phyloP scores from a whole-genome alignment of 2,888 invertebrate species.

The Caenorhabditis macrosperma region DNA sequence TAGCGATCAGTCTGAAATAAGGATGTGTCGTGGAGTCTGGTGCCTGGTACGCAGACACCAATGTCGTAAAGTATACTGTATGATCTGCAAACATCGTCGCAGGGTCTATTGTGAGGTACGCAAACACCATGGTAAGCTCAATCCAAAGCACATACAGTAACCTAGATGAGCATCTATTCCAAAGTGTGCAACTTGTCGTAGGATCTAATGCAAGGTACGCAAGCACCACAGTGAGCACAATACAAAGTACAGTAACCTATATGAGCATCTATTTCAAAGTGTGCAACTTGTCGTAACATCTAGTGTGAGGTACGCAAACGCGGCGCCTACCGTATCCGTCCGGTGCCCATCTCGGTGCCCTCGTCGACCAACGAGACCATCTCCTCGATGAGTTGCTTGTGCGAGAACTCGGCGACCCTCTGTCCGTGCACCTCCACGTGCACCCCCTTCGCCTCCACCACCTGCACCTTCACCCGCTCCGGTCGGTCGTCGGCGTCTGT shows the following conservation, averaged over 20 bases:
- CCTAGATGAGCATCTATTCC: too few relatives aligned
- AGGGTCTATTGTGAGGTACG: too few relatives aligned
- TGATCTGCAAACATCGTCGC: background rate
- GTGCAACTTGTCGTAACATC: too few relatives aligned
- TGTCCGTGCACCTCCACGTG: slow-evolving; percentile 72
- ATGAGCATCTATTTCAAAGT: too few relatives aligned
- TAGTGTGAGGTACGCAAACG: background rate
- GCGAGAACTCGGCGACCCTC: slow-evolving; percentile 72
- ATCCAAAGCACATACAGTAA: too few relatives aligned
- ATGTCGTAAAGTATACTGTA: background rate
- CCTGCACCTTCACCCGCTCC: slow-evolving; percentile 70
- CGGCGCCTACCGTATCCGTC: slow-evolving; percentile 49
- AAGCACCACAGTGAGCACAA: too few relatives aligned
- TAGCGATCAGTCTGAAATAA: slow-evolving; percentile 63
- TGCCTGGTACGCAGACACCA: background rate
- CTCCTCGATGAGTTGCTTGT: slow-evolving; percentile 71
- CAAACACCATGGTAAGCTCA: too few relatives aligned
- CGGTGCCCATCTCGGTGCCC: slow-evolving; percentile 57
- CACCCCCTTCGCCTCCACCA: slow-evolving; percentile 79
- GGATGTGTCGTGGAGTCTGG: too few relatives aligned
- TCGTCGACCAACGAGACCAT: slow-evolving; percentile 68
- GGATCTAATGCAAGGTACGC: background rate
- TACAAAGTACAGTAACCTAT: too few relatives aligned
- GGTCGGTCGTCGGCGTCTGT: slow-evolving; percentile 68
- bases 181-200: too few relatives aligned